Percentiles rank a stretch among this genome's conserved stretches.
Evolutionary conservation across 2,113 vertebrate genomes (phyloP).

Genomic region (Leptocoma aspasia): DNA sequence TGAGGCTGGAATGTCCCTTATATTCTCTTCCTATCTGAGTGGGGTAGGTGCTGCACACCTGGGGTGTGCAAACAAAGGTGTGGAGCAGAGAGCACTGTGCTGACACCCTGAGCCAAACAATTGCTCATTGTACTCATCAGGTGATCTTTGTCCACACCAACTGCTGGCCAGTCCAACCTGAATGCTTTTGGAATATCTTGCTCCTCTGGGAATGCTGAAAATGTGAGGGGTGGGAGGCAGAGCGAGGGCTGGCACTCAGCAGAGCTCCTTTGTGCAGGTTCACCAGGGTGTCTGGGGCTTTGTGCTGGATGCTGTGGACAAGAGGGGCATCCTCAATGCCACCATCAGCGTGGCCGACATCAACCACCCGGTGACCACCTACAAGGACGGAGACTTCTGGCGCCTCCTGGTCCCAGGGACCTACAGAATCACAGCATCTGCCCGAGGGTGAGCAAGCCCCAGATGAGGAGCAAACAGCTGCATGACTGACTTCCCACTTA

Average conservation of each 20-base stretch:
- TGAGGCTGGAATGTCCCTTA: background rate
- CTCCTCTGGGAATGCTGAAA: background rate
- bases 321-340: slow-evolving; percentile 87
- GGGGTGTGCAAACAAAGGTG: slow-evolving; percentile 41
- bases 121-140: background rate
- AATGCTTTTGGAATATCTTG: background rate
- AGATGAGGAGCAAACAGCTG: background rate
- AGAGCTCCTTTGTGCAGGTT: slow-evolving; percentile 73
- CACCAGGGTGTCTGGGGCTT: slow-evolving; percentile 88
- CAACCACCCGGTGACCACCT: slow-evolving; percentile 84
- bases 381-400: slow-evolving; percentile 91
- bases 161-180: background rate
- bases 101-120: slow-evolving; percentile 10
- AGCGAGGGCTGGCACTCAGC: background rate
- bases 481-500: background rate
- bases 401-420: slow-evolving; percentile 86
- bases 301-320: slow-evolving; percentile 84
- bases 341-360: slow-evolving; percentile 86
- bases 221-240: background rate
- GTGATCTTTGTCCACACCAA: background rate
- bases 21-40: background rate
- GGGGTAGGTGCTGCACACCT: background rate
- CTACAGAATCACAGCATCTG: slow-evolving; percentile 86
- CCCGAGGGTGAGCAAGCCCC: slow-evolving; percentile 81
- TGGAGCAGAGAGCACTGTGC: background rate